Conservation (phyloP, 2,888 invertebrate genomes). For the Fragum sueziense region DNA sequence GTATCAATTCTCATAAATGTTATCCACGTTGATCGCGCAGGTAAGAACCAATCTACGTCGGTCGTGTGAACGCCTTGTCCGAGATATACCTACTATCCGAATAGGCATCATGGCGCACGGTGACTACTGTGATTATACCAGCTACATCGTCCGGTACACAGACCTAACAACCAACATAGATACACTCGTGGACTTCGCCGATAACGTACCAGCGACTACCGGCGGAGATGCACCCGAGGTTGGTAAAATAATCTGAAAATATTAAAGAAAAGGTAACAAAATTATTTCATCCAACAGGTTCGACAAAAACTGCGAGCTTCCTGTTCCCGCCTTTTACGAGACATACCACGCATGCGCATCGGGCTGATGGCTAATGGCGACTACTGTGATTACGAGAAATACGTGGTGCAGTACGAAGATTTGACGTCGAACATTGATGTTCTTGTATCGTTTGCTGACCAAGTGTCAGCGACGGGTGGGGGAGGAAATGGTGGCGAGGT, state of each 20-base stretch:
- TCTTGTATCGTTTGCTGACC: conserved; percentile 69
- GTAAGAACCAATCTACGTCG: conserved; percentile 68
- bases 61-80: conserved; percentile 70
- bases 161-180: conserved; percentile 77
- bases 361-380: conserved; percentile 80
- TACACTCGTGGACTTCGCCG: conserved; percentile 70
- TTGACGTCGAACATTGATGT: conserved; percentile 73
- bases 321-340: conserved; percentile 70
- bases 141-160: conserved; percentile 68
- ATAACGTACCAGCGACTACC: conserved; percentile 66
- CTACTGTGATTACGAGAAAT: conserved; percentile 73
- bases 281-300: conserved; percentile 64
- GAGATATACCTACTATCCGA: conserved; percentile 76
- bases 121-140: conserved; percentile 76
- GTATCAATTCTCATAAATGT: no score
- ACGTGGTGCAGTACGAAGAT: conserved; percentile 70
- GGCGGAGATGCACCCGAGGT: conserved; percentile 80
- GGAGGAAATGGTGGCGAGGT: conserved; percentile 79
- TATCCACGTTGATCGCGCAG: not conserved
- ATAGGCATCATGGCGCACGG: conserved; percentile 79
- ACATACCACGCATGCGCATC: conserved; percentile 76
- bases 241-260: conserved; percentile 16
- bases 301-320: conserved; percentile 69
- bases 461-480: conserved; percentile 70
- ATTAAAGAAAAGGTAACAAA: conserved; percentile 2